These are phyloP conservation scores for Sinopyrophorus schimmeli DNA, from an alignment of 2,888 invertebrate species.

Conservation along the genomic window DNA sequence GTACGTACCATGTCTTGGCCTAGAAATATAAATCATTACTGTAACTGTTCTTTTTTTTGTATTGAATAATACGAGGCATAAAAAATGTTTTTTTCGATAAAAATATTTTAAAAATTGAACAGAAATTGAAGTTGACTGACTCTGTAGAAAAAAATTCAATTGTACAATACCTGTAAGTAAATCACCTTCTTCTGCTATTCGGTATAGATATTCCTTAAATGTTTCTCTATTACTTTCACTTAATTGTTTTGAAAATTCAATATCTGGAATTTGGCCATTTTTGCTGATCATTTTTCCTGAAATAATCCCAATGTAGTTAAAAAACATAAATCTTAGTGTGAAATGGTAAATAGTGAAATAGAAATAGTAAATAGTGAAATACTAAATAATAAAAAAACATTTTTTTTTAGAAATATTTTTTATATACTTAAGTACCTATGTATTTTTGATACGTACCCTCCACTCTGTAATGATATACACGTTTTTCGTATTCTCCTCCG, in stretches of 20 bases:
- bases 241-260: slow-evolving; percentile 47
- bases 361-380: too few species aligned
- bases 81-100: too few species aligned
- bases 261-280: slow-evolving; percentile 55
- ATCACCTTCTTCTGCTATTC: slow-evolving; percentile 39
- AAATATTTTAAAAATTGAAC: too few species aligned
- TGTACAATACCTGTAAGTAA: not conserved
- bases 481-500: slow-evolving; percentile 59
- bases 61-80: too few species aligned
- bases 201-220: slow-evolving; percentile 39
- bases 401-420: too few species aligned
- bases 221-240: slow-evolving; percentile 40
- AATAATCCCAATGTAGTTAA: too few species aligned
- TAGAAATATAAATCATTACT: not conserved
- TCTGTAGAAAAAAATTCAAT: not conserved
- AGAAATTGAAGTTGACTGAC: too few species aligned
- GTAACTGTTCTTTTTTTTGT: too few species aligned
- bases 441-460: slow-evolving; percentile 58
- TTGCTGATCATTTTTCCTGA: slow-evolving; percentile 50
- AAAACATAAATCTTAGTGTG: too few species aligned
- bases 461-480: slow-evolving; percentile 62
- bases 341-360: too few species aligned
- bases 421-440: too few species aligned
- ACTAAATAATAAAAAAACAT: too few species aligned
- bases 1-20: slow-evolving; percentile 37